These are phyloP conservation scores for Microcebus griseorufus DNA, from an alignment of 2,113 vertebrate species.

Conservation along the genomic window DNA sequence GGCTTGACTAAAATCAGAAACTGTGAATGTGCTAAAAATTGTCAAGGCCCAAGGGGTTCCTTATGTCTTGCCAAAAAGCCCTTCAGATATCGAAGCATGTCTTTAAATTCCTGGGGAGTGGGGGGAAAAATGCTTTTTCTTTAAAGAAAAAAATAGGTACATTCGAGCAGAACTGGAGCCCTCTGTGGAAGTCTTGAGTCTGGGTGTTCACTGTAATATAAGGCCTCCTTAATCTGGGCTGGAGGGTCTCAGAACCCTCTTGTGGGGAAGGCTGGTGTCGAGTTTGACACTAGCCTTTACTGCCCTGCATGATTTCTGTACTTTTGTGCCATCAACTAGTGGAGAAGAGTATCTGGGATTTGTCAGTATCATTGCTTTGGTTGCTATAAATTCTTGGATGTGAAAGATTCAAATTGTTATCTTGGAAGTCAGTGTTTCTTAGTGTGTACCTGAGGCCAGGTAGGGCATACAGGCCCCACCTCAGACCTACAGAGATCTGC, in stretches of 20 bases:
- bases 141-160: background rate
- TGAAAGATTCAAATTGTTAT: background rate
- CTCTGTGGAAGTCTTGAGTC: background rate
- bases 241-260: background rate
- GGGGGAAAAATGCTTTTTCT: background rate
- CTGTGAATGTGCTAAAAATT: background rate
- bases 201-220: background rate
- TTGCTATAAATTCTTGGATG: background rate
- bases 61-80: background rate
- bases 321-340: background rate
- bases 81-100: background rate
- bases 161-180: background rate
- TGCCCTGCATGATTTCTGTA: rapidly evolving
- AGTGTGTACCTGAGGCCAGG: background rate
- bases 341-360: background rate
- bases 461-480: background rate
- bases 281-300: background rate
- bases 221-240: background rate
- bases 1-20: background rate
- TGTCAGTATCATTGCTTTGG: background rate
- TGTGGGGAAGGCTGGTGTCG: background rate
- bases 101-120: background rate
- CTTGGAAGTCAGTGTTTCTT: background rate
- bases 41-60: background rate
- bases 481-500: background rate